Evolutionary conservation across 2,888 invertebrate genomes (phyloP).

Genomic region (Standfussiana lucernea): DNA sequence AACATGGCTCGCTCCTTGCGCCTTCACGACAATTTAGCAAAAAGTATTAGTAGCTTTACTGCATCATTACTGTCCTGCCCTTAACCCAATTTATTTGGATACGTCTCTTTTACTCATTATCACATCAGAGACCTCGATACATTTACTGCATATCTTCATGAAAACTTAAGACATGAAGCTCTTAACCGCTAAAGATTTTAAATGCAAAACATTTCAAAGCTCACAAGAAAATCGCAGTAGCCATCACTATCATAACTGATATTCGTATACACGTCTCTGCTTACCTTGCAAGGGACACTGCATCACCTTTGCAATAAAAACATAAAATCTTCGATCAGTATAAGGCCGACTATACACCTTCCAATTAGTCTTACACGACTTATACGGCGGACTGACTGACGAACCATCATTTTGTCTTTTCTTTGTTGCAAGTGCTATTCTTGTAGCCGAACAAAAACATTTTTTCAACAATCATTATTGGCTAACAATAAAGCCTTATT

Average conservation of each 20-base stretch:
- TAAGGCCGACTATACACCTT: conserved; percentile 36
- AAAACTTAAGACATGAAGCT: not conserved
- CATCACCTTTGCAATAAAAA: conserved; percentile 30
- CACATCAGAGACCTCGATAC: not conserved
- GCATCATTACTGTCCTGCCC: not conserved
- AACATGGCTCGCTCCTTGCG: too few species aligned
- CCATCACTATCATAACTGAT: conserved; percentile 17
- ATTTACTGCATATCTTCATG: not conserved
- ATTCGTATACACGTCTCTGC: conserved; percentile 16
- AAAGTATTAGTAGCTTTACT: not conserved
- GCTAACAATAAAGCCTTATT: conserved; percentile 1
- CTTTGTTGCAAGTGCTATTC: conserved; percentile 5
- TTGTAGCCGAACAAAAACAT: conserved; percentile 14
- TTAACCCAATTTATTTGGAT: not conserved
- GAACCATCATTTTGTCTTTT: not conserved
- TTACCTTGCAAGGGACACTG: conserved; percentile 6
- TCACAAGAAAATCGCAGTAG: not conserved
- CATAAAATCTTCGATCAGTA: conserved; percentile 15
- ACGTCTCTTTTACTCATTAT: not conserved
- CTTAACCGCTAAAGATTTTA: not conserved
- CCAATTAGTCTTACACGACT: conserved; percentile 38
- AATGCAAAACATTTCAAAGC: not conserved
- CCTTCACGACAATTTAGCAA: not conserved
- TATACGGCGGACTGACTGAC: conserved; percentile 13
- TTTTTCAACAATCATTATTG: too few species aligned